Conservation (phyloP, 2,113 vertebrate genomes). For the Amia ocellicauda region DNA sequence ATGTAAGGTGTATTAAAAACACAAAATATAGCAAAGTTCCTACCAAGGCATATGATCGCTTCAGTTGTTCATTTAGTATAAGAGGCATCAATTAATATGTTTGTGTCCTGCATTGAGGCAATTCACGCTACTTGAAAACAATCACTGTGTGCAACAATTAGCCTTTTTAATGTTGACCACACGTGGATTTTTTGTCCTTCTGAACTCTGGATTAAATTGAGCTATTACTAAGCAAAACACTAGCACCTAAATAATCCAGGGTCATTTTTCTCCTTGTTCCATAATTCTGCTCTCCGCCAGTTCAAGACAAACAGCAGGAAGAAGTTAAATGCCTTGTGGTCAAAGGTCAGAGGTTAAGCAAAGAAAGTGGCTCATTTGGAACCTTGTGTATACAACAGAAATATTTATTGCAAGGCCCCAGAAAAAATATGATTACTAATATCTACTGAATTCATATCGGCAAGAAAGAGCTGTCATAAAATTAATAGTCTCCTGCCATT, state of each 20-base stretch:
- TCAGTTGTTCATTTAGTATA: too few species aligned
- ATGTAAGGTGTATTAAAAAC: too few species aligned
- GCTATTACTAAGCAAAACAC: constrained; percentile 24
- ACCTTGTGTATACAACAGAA: constrained; percentile 14
- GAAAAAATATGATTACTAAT: constrained; percentile 28
- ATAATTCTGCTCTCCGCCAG: neutral
- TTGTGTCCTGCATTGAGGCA: too few species aligned
- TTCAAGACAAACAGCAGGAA: neutral
- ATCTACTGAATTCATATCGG: neutral
- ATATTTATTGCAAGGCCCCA: constrained; percentile 21
- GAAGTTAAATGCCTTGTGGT: neutral
- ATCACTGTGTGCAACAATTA: neutral
- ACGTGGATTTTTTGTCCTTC: neutral
- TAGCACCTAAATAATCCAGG: constrained; percentile 12
- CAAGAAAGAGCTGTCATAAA: neutral
- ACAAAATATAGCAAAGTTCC: too few species aligned
- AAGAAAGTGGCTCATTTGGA: constrained; percentile 23
- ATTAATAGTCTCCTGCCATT: constrained; percentile 12
- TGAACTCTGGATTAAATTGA: constrained; percentile 11
- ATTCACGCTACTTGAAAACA: too few species aligned
- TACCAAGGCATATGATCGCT: too few species aligned
- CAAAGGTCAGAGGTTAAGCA: constrained; percentile 24
- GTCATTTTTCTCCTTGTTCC: neutral
- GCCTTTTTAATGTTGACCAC: neutral
- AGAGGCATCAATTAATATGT: too few species aligned